Base-by-base conservation (phyloP, 2,888 invertebrate genomes). In the Ephialtes manifestator region DNA sequence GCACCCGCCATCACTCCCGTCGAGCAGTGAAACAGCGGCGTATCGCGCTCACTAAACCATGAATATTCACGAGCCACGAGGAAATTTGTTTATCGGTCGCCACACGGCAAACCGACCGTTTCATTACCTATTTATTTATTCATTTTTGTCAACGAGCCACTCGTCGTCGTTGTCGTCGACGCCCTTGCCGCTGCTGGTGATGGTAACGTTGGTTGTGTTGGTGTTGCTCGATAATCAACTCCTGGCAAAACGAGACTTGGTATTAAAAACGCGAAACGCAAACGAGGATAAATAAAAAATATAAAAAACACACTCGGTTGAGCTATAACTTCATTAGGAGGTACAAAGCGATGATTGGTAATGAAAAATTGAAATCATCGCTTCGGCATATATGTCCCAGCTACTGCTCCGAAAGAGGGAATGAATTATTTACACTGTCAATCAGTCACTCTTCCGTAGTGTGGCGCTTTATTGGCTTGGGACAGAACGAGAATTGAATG, bases 1-100 rank as follows among this genome's bases (percentile, higher is more conserved):
- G 67, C 46, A 43, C 43, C 58, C 43, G 53, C 55, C 72, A 58
- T 72, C 58, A 72, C 55, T 43, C 24, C 72, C 51, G 31, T n/a
- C 24, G 46, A 28, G 43, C 35, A 60, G 70, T 31, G 58, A 70
- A 70, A n/a, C 13, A 74, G 55, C 20, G 60, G 31, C n/a, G 68
- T 82, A 84, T 82, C 81, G 86, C 55, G 68, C 74, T 55, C 72
- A 72, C 81, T 39, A 63, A 74, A 60, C 43, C 75, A 75, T 86
- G 86, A 86, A 86, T 86, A 86, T 86, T 85, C 81, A 83, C 58
- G 53, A 72, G 83, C 46, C 43, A 46, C 24, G 72, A n/a, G n/a
- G 39, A 83, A 80, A 86, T 86, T 85, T 85, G 83, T 86, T 85
- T 83, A 85, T 86, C 86, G 85, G 80, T 86, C 81, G 85, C 55